Conservation (phyloP, 2,888 invertebrate species). For the Meteorus cinctellus region DNA sequence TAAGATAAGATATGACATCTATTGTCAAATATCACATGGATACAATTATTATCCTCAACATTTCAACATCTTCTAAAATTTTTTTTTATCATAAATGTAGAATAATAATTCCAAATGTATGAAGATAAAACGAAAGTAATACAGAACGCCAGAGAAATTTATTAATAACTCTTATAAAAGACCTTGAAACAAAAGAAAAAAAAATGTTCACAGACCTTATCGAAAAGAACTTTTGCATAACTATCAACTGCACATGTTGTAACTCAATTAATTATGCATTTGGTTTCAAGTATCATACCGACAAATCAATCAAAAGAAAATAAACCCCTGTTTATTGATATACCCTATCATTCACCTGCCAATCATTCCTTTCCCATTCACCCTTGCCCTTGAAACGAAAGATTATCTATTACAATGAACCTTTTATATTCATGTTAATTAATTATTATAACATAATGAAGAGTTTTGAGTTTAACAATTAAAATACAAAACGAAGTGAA, state of each 20-base stretch:
- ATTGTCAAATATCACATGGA: neutral
- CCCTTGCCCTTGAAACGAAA: neutral
- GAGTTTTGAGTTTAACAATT: neutral
- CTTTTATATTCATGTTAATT: neutral
- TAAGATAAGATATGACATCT: slow-evolving; percentile 4
- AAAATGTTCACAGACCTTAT: neutral
- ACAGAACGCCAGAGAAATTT: neutral
- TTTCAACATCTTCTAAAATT: neutral
- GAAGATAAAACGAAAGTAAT: neutral
- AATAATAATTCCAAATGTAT: neutral
- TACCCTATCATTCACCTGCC: no score
- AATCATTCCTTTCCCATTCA: no score
- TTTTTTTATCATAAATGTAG: neutral
- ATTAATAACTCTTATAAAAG: neutral
- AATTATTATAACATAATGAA: neutral
- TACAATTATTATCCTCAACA: neutral
- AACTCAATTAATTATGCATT: no score
- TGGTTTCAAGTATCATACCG: neutral
- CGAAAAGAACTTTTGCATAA: neutral
- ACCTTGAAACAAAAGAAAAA: neutral
- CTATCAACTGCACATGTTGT: no score
- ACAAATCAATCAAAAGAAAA: neutral
- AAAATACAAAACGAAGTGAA: neutral
- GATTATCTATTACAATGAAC: neutral
- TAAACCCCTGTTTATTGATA: no score